Evolutionary conservation across 2,888 invertebrate genomes (phyloP), one percentile per base, ranked within the genome.

Genomic region (Ganaspis brasiliensis): DNA sequence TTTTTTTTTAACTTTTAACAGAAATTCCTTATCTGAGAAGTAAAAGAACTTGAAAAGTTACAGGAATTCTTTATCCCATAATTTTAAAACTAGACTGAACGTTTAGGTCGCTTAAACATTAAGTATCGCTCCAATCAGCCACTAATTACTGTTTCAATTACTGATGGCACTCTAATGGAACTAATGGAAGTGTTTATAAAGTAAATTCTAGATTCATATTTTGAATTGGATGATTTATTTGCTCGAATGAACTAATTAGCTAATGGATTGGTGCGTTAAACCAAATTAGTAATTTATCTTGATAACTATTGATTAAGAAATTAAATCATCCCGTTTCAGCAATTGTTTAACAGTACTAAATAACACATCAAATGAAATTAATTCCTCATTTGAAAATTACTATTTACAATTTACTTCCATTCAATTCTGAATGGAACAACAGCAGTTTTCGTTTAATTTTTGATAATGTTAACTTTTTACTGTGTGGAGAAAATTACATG

Each of bases 181-280:
- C 59, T 59, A 59, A 59, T 59, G 59, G 59, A 31, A 59, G 16
- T 59, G 35, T 59, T 59, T 59, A 31, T 31, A 59, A 16, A 59
- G 59, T 16, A 16, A 59, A 59, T 59, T 59, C 35, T 31, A 35
- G 35, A 35, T 35, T 59, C 52, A 59, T 59, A 59, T 59, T 59
- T 59, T 59, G 35, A 31, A 16, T 35, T 31, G 10, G 16, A 59
- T 59, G 59, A 59, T 59, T 59, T 59, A 59, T 31, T 31, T 59
- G 16, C 19, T 2, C n/a, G 35, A 59, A n/a, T 16, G 2, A 59
- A 31, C n/a, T 31, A 59, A 59, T 59, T 59, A 35, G 31, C 31
- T 59, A 59, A 59, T 59, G 59, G 59, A 35, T 35, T 59, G 9
- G 31, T 31, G 19, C 52, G 52, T 52, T 52, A 52, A 52, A 52